These are phyloP conservation scores for Baryphthengus martii DNA, from an alignment of 2,113 vertebrate genomes.

Conservation along the genomic window DNA sequence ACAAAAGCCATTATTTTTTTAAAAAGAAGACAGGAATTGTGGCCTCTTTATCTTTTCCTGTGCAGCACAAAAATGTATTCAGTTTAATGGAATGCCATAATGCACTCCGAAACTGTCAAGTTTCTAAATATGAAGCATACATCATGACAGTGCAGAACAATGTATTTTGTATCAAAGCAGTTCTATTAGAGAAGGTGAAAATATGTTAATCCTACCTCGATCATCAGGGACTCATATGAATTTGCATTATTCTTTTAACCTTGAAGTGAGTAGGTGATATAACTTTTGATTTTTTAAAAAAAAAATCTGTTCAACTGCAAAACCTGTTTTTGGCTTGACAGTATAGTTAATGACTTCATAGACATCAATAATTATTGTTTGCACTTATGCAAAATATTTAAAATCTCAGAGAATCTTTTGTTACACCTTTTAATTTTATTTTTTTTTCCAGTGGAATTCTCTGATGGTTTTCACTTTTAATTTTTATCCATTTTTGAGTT, in stretches of 20 bases:
- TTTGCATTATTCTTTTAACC: slow-evolving; percentile 56
- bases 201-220: slow-evolving; percentile 51
- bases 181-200: slow-evolving; percentile 49
- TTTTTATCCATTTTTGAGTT: not conserved
- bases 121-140: slow-evolving; percentile 44
- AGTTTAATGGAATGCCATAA: slow-evolving; percentile 39
- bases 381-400: not conserved
- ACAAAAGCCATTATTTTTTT: slow-evolving; percentile 21
- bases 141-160: slow-evolving; percentile 44
- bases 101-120: slow-evolving; percentile 27
- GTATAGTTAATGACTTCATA: not conserved
- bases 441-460: not conserved
- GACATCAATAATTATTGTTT: slow-evolving; percentile 28
- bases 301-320: not conserved
- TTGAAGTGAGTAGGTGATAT: slow-evolving; percentile 1
- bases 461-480: not conserved
- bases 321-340: not conserved
- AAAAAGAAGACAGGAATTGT: slow-evolving; percentile 9
- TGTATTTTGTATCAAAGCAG: slow-evolving; percentile 31
- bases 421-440: not conserved
- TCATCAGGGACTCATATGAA: slow-evolving; percentile 29
- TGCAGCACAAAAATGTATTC: slow-evolving; percentile 30
- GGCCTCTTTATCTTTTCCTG: slow-evolving; percentile 21
- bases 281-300: not conserved
- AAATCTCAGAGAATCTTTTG: not conserved